Evolutionary conservation across 2,797 vertebrate species (phyloP).

Genomic region (Galaxias olidus): DNA sequence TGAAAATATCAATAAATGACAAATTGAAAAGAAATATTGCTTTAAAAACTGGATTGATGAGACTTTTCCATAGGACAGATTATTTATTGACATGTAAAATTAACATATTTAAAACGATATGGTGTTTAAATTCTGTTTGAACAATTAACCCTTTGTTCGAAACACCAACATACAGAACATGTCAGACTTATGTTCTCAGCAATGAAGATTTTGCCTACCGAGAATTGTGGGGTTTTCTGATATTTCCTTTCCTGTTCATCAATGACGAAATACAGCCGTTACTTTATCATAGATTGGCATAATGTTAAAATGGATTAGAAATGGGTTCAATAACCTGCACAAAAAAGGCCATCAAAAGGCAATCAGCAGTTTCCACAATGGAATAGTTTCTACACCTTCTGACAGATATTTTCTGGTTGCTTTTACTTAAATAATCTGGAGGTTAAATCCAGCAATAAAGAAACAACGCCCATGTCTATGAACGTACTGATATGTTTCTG

Average conservation of each 20-base stretch:
- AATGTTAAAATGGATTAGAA: not conserved
- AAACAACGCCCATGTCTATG: not conserved
- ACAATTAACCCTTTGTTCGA: constrained; percentile 45
- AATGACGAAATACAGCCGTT: no score
- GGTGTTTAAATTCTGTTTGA: no score
- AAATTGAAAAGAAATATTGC: constrained; percentile 46
- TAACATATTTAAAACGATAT: no score
- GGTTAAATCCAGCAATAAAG: constrained; percentile 11
- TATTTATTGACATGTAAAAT: constrained; percentile 50
- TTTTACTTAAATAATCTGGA: constrained; percentile 21
- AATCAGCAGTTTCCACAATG: constrained; percentile 16
- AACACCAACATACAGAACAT: constrained; percentile 42
- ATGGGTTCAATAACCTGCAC: constrained; percentile 17
- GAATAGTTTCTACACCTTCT: not conserved
- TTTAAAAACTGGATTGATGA: constrained; percentile 47
- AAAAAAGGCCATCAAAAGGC: constrained; percentile 6
- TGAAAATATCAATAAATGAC: constrained; percentile 48
- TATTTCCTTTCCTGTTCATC: no score
- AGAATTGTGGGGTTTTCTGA: no score
- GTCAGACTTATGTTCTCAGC: not conserved
- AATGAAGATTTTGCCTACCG: no score
- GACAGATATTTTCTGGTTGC: not conserved
- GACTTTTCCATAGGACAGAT: constrained; percentile 35
- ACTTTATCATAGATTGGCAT: no score
- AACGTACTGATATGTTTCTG: not conserved